A percentile compares a stretch with the other conserved stretches of the same genome.
phyloP scores from a whole-genome alignment of 2,888 invertebrate genomes.

The Halocaridina rubra region DNA sequence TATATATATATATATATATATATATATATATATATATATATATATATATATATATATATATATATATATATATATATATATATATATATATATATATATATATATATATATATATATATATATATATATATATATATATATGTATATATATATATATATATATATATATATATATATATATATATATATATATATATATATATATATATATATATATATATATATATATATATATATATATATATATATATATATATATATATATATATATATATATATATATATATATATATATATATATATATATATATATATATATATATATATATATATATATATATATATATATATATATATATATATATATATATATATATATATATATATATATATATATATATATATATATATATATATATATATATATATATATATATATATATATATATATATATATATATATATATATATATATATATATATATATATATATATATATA shows the following conservation, averaged over 20 bases:
- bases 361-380: not conserved
- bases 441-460: not conserved
- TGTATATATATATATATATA: conserved; percentile 23
- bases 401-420: conserved; percentile 4
- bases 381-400: not conserved
- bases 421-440: not conserved
- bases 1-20: not conserved
- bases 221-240: conserved; percentile 32
- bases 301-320: not conserved
- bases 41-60: not conserved
- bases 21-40: not conserved
- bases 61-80: conserved; percentile 25
- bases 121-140: conserved; percentile 26
- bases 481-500: no score
- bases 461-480: no score
- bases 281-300: not conserved
- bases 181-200: conserved; percentile 32
- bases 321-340: not conserved
- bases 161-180: conserved; percentile 26
- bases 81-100: conserved; percentile 29
- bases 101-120: conserved; percentile 30
- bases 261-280: conserved; percentile 3
- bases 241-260: conserved; percentile 22
- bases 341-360: not conserved
- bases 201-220: conserved; percentile 33